Percentiles rank a stretch among this genome's conserved stretches.
Evolutionary conservation across 37 sponge, comb jelly and placozoan species (phyloP).

Genomic region (Halichondria panicea): DNA sequence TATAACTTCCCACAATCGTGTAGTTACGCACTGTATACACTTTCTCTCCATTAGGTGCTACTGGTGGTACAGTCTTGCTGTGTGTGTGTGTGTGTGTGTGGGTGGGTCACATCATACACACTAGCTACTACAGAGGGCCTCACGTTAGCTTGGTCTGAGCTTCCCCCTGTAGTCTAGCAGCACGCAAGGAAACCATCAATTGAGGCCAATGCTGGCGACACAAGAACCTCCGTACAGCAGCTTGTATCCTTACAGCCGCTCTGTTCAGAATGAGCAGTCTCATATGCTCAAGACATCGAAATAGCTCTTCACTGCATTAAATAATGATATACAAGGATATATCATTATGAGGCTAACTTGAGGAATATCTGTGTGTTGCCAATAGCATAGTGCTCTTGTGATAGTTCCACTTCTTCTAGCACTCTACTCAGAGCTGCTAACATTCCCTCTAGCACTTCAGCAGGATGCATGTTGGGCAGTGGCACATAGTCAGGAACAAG

Average conservation of each 20-base stretch:
- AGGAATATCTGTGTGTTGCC: conserved; percentile 65
- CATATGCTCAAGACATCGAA: conserved; percentile 27
- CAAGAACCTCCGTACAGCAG: conserved; percentile 46
- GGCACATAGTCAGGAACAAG: conserved; percentile 1
- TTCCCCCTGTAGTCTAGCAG: conserved; percentile 39
- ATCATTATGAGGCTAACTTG: conserved; percentile 27
- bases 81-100: neutral
- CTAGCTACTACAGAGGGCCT: conserved; percentile 1
- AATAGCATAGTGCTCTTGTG: conserved; percentile 54
- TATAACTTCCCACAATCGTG: conserved; percentile 78
- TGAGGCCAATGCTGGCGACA: conserved; percentile 67
- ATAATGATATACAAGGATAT: neutral
- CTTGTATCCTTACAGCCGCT: conserved; percentile 62
- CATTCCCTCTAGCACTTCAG: neutral
- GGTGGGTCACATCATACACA: too few species aligned
- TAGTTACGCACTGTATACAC: conserved; percentile 59
- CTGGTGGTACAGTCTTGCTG: neutral
- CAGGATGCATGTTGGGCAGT: neutral
- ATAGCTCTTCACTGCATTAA: conserved; percentile 52
- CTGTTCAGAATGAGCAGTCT: conserved; percentile 3
- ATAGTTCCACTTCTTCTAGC: conserved; percentile 21
- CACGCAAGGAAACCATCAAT: conserved; percentile 51
- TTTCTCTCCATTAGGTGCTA: conserved; percentile 6
- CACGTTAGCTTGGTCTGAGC: conserved; percentile 33
- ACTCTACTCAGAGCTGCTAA: conserved; percentile 1